Evolutionary conservation across 2,797 vertebrate species (phyloP).

Genomic region (Acropternis orthonyx): DNA sequence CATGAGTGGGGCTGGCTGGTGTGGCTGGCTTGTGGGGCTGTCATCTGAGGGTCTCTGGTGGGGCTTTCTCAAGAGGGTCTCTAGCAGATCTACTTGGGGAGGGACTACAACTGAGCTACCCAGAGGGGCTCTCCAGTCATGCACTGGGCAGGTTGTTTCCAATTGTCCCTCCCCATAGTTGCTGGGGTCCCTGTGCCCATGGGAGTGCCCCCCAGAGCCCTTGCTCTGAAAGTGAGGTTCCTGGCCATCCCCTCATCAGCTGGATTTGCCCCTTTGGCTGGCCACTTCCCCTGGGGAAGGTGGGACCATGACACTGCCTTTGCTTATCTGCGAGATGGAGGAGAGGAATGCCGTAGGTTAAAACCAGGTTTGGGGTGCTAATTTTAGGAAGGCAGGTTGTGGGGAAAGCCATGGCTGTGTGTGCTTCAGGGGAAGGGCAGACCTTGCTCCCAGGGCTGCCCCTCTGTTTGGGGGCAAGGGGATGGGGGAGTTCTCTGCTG

Average conservation of each 20-base stretch:
- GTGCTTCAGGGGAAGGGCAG: neutral
- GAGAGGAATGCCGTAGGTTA: neutral
- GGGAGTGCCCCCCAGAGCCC: neutral
- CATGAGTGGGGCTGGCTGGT: neutral
- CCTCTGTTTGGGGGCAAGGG: neutral
- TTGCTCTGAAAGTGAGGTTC: neutral
- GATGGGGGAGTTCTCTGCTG: rapidly evolving
- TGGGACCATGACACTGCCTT: neutral
- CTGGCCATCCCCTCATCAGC: rapidly evolving
- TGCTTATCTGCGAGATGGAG: neutral
- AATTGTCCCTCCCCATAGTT: neutral
- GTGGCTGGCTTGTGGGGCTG: neutral
- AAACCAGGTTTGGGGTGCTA: neutral
- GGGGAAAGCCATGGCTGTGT: neutral
- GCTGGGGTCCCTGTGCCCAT: rapidly evolving
- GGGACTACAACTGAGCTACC: neutral
- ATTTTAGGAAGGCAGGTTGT: neutral
- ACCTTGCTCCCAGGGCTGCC: neutral
- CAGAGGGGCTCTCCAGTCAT: neutral
- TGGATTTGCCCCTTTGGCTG: neutral
- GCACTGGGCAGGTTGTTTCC: neutral
- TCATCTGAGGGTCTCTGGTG: neutral
- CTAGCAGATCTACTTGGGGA: neutral
- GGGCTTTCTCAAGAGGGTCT: neutral
- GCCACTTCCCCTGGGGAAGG: neutral